phyloP scores from a whole-genome alignment of 2,888 invertebrate genomes.

The Pocota personata region DNA sequence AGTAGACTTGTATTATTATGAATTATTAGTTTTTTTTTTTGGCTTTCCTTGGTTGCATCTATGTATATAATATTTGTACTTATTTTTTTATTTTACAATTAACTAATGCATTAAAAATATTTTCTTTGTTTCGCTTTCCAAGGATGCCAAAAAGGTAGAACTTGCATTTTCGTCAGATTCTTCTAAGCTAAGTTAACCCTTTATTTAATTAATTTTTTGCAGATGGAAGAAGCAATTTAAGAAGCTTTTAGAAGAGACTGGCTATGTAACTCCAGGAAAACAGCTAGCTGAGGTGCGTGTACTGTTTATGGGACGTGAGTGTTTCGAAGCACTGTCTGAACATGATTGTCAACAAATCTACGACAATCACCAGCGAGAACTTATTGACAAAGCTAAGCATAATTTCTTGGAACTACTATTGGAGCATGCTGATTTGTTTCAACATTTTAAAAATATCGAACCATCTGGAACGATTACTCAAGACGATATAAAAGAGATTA shows the following conservation, averaged over 20 bases:
- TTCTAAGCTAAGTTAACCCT: neutral
- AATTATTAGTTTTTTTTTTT: conserved; percentile 44
- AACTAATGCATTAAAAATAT: conserved; percentile 50
- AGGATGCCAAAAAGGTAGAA: conserved; percentile 85
- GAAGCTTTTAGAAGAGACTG: conserved; percentile 95
- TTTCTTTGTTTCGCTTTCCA: conserved; percentile 64
- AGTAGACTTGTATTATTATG: no score
- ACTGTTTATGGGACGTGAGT: conserved; percentile 96
- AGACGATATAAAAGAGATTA: conserved; percentile 96
- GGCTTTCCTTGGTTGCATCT: conserved; percentile 71
- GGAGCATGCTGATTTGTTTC: conserved; percentile 96
- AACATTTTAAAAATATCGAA: conserved; percentile 95
- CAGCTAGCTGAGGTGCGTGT: conserved; percentile 94
- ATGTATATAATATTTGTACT: conserved; percentile 25
- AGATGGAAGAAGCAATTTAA: conserved; percentile 98
- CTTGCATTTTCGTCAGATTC: conserved; percentile 8
- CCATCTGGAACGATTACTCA: conserved; percentile 95
- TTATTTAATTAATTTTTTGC: conserved; percentile 67
- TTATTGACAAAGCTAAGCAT: conserved; percentile 94
- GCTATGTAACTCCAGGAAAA: conserved; percentile 98
- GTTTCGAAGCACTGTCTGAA: conserved; percentile 95
- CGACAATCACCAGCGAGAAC: conserved; percentile 95
- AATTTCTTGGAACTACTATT: conserved; percentile 96
- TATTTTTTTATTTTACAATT: conserved; percentile 34
- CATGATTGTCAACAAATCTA: conserved; percentile 96